Evolutionary conservation across 2,797 vertebrate genomes (phyloP).

Genomic region (Echeneis naucrates): DNA sequence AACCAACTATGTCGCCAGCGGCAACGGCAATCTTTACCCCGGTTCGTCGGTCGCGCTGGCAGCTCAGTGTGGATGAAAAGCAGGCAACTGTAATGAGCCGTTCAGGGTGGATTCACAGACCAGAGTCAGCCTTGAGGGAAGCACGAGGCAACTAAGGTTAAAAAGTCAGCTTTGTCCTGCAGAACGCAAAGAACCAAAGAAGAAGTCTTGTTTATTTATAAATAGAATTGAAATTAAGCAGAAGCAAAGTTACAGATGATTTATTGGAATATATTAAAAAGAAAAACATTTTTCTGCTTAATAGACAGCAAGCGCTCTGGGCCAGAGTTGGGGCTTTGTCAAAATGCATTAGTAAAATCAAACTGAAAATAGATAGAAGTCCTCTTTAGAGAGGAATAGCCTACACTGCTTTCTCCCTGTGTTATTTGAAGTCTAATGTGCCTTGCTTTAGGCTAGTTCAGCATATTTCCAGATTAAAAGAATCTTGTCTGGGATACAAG

Average conservation of each 20-base stretch:
- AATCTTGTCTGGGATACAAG: conserved; percentile 44
- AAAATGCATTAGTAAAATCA: conserved; percentile 55
- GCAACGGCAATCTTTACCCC: too few relatives aligned
- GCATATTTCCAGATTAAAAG: conserved; percentile 56
- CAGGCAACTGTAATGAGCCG: not conserved
- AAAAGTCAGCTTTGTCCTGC: not conserved
- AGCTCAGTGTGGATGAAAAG: not conserved
- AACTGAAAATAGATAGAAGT: conserved; percentile 57
- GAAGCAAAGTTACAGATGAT: conserved; percentile 54
- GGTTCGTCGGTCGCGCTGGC: not conserved
- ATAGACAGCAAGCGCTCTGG: conserved; percentile 40
- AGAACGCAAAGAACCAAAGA: too few relatives aligned
- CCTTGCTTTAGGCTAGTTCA: conserved; percentile 47
- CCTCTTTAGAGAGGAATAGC: conserved; percentile 39
- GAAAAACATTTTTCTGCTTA: conserved; percentile 34
- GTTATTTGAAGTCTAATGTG: conserved; percentile 54
- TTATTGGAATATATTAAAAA: conserved; percentile 42
- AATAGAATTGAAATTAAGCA: conserved; percentile 44
- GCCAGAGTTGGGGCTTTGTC: conserved; percentile 41
- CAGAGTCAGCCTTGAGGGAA: not conserved
- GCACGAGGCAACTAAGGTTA: too few relatives aligned
- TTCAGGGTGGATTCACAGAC: not conserved
- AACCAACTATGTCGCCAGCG: too few relatives aligned
- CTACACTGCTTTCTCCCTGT: conserved; percentile 27
- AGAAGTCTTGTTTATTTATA: conserved; percentile 3